phyloP scores from a whole-genome alignment of 2,888 invertebrate genomes.

The Ellobium chinense region DNA sequence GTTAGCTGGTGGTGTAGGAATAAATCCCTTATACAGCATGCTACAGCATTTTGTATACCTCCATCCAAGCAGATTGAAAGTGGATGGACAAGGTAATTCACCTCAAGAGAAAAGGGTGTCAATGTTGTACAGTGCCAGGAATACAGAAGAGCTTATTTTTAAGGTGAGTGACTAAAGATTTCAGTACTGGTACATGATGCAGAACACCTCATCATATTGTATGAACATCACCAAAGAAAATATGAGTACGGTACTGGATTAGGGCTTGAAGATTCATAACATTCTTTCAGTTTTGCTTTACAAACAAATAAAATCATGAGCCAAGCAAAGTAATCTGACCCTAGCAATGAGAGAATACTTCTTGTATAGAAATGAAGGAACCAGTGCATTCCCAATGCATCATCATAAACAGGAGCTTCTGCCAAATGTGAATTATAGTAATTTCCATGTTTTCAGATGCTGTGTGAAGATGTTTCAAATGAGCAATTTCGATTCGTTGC shows the following conservation, averaged over 20 bases:
- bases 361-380: too few species aligned
- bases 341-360: too few species aligned
- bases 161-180: conserved; percentile 64
- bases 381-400: too few species aligned
- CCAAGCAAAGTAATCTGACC: too few species aligned
- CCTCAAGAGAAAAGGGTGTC: conserved; percentile 55
- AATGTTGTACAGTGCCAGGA: conserved; percentile 78
- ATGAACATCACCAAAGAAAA: not conserved
- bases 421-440: too few species aligned
- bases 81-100: conserved; percentile 18
- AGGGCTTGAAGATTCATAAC: too few species aligned
- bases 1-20: conserved; percentile 80
- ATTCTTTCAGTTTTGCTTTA: too few species aligned
- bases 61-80: conserved; percentile 37
- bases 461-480: too few species aligned
- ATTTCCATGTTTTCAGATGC: too few species aligned
- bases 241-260: not conserved
- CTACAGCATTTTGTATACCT: conserved; percentile 70
- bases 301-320: too few species aligned
- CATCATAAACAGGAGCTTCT: too few species aligned
- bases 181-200: not conserved
- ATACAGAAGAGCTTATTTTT: conserved; percentile 77
- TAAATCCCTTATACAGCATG: conserved; percentile 80
- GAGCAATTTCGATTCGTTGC: too few species aligned
- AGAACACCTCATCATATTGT: not conserved